phyloP scores from a whole-genome alignment of 1,140 invertebrate genomes.

The Agrypnia vestita region DNA sequence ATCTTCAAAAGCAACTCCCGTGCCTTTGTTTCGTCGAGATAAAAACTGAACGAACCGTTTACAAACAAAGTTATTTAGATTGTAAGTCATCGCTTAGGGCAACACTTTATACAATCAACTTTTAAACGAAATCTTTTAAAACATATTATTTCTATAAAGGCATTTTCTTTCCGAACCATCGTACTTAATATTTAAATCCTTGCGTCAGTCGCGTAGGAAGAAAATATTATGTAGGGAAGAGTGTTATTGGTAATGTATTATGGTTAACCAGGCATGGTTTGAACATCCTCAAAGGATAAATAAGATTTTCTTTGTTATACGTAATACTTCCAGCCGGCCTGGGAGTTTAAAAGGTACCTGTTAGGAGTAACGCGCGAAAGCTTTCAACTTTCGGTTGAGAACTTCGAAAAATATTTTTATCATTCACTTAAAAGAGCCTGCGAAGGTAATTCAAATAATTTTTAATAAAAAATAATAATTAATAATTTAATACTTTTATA shows the following conservation, averaged over 20 bases:
- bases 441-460: too few relatives aligned
- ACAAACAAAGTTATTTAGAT: too few relatives aligned
- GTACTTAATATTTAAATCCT: neutral
- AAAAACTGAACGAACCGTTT: too few relatives aligned
- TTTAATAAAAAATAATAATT: neutral
- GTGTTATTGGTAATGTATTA: constrained; percentile 36
- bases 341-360: constrained; percentile 26
- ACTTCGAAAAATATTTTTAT: constrained; percentile 25
- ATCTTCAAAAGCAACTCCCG: too few relatives aligned
- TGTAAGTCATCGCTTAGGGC: neutral
- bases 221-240: constrained; percentile 4
- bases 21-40: too few relatives aligned
- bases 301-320: constrained; percentile 33
- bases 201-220: neutral
- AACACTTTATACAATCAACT: neutral
- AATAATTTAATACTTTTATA: too few relatives aligned
- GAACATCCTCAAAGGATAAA: constrained; percentile 38
- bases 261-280: constrained; percentile 35
- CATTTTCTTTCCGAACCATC: neutral
- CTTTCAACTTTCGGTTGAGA: constrained; percentile 32
- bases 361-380: constrained; percentile 25
- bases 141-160: neutral
- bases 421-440: neutral
- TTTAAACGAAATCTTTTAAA: neutral
- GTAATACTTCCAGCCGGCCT: neutral